These are phyloP conservation scores for Lacerta viridis DNA, from an alignment of 2,797 vertebrate genomes.

Conservation along the genomic window DNA sequence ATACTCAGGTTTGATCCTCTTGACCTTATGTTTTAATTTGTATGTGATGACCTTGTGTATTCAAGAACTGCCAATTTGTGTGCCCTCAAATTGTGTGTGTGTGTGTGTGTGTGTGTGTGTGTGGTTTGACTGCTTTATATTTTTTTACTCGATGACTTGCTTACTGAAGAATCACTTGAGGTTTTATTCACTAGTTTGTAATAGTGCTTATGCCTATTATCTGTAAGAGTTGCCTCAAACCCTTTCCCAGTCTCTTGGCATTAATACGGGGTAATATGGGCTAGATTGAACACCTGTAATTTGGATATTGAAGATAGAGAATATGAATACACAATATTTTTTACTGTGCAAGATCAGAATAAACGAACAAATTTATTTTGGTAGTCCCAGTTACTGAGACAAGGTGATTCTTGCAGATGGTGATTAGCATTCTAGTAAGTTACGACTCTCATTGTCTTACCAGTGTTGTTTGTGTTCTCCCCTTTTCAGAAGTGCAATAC, in stretches of 20 bases:
- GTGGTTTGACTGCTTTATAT: conserved; percentile 71
- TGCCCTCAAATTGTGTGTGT: conserved; percentile 68
- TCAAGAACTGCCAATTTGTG: conserved; percentile 81
- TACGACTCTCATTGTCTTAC: conserved; percentile 47
- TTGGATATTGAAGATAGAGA: conserved; percentile 64
- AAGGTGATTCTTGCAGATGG: conserved; percentile 46
- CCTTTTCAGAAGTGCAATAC: conserved; percentile 55
- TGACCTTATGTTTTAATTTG: conserved; percentile 76
- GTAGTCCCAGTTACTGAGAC: conserved; percentile 57
- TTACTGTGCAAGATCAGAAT: conserved; percentile 59
- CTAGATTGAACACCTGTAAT: conserved; percentile 60
- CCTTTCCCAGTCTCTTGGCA: conserved; percentile 79
- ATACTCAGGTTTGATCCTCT: conserved; percentile 82
- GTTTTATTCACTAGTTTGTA: conserved; percentile 76
- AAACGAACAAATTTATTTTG: conserved; percentile 61
- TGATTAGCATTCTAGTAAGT: conserved; percentile 39
- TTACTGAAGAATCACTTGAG: conserved; percentile 70
- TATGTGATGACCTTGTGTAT: conserved; percentile 76
- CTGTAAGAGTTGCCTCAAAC: conserved; percentile 79
- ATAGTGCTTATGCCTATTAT: conserved; percentile 77
- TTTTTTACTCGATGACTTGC: conserved; percentile 70
- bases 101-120: conserved; percentile 65
- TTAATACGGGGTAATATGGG: conserved; percentile 55
- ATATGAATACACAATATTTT: conserved; percentile 59
- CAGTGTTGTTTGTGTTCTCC: conserved; percentile 38